Evolutionary conservation across 2,113 vertebrate species (phyloP), one percentile per base, ranked within the genome.

Genomic region (Amazona guildingii): DNA sequence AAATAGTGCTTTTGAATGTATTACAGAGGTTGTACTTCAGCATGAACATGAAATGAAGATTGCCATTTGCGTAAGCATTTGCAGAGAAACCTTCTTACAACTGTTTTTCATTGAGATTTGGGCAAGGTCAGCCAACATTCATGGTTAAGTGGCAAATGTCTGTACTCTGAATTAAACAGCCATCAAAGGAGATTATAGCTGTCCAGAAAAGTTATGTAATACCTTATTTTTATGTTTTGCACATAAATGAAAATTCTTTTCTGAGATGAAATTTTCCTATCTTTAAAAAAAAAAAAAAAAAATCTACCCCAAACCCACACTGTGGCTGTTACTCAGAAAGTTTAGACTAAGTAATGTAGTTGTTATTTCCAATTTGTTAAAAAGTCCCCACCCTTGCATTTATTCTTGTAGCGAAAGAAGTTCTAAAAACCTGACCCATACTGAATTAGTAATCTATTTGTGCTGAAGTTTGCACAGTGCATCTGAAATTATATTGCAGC

Each of bases 71-170:
- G 33, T 88, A 94, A 66, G 29, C 10, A 57, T 72, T 83, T 89
- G 55, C 52, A 83, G 94, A 77, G n/a, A 41, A 55, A 28, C 17
- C 81, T 76, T 14, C 20, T 75, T 74, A 29, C 37, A 93, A 41
- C 41, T 43, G 64, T 35, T 95, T 91, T 64, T 78, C 66, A 83
- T 80, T 87, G 83, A 55, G 48, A 75, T 79, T 62, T 48, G 28
- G 64, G 57, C 77, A 85, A 85, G 89, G 88, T 91, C 90, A 96
- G 89, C 87, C 70, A 93, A 46, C 59, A 33, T 94, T 91, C 88
- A 80, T 55, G 35, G 63, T 87, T 77, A 92, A 68, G 85, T 96
- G 78, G 80, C 85, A 97, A 96, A 96, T 83, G 95, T 96, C 90
- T 96, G 92, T 82, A 52, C 91, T 87, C 78, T 83, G 86, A 82